A percentile compares a stretch with the other conserved stretches of the same genome.
Evolutionary conservation across 1,140 invertebrate species (phyloP).

Genomic region (Littorina saxatilis): DNA sequence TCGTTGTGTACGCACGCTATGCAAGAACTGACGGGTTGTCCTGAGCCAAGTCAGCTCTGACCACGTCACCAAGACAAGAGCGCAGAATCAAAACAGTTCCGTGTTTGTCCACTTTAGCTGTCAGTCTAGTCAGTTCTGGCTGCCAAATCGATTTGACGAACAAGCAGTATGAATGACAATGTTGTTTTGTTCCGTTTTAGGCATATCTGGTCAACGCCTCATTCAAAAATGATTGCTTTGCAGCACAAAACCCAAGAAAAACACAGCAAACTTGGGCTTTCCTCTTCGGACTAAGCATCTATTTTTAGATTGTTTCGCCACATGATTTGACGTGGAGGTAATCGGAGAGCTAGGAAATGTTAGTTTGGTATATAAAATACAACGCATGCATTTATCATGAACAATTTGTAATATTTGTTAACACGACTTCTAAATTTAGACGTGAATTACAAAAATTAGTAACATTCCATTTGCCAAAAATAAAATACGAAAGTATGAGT

Average conservation of each 20-base stretch:
- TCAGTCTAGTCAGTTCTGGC: background rate
- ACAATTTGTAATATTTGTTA: too few relatives aligned
- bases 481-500: background rate
- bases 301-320: constrained; percentile 10
- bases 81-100: background rate
- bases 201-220: too few relatives aligned
- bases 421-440: too few relatives aligned
- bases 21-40: background rate
- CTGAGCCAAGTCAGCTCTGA: background rate
- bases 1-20: background rate
- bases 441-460: too few relatives aligned
- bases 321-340: constrained; percentile 28
- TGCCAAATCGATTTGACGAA: background rate
- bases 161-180: too few relatives aligned
- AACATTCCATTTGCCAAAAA: too few relatives aligned
- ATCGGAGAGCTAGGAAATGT: background rate
- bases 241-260: too few relatives aligned
- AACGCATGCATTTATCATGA: background rate
- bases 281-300: constrained; percentile 12
- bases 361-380: constrained; percentile 11
- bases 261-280: background rate
- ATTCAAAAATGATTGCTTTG: background rate
- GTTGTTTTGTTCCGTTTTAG: too few relatives aligned
- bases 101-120: background rate
- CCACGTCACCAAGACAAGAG: constrained; percentile 11